A percentile compares a stretch with the other conserved stretches of the same genome.
Conservation (phyloP, 2,888 invertebrate species). For the Epistrophella euchroma region DNA sequence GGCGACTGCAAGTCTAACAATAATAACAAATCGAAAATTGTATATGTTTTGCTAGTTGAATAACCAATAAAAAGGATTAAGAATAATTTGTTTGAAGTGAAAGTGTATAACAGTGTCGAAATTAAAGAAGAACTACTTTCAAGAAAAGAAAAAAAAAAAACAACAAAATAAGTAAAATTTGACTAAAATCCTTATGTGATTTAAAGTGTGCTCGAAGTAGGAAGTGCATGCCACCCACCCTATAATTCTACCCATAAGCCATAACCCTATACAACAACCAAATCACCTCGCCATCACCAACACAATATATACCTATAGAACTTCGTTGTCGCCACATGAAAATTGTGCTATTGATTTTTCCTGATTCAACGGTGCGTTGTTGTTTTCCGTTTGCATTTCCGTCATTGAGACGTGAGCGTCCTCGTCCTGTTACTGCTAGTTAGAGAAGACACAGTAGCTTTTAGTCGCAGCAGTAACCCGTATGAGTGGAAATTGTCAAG, state of each 20-base stretch:
- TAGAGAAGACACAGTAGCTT: slow-evolving; percentile 10
- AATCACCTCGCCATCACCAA: background rate
- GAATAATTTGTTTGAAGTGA: background rate
- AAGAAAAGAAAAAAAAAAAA: slow-evolving; percentile 4
- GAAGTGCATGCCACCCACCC: slow-evolving; percentile 75
- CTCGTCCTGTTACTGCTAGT: slow-evolving; percentile 27
- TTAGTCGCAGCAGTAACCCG: slow-evolving; percentile 6
- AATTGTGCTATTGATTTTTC: slow-evolving; percentile 75
- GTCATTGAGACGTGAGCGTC: slow-evolving; percentile 58
- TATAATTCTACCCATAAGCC: background rate
- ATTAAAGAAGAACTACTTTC: background rate
- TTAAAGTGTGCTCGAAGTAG: slow-evolving; percentile 28
- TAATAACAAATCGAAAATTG: slow-evolving; percentile 1
- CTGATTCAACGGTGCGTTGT: slow-evolving; percentile 62
- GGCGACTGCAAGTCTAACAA: slow-evolving; percentile 32
- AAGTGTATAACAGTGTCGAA: slow-evolving; percentile 13
- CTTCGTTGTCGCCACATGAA: slow-evolving; percentile 48
- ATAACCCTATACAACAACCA: slow-evolving; percentile 24
- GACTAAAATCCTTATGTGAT: slow-evolving; percentile 12
- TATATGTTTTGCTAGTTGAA: background rate
- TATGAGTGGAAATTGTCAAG: slow-evolving; percentile 60
- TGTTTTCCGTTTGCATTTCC: slow-evolving; percentile 74
- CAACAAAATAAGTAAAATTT: slow-evolving; percentile 28
- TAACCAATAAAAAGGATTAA: background rate
- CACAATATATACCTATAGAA: background rate